Conservation (phyloP, 2,113 vertebrate species). For the Brachypodius melanocephalos region DNA sequence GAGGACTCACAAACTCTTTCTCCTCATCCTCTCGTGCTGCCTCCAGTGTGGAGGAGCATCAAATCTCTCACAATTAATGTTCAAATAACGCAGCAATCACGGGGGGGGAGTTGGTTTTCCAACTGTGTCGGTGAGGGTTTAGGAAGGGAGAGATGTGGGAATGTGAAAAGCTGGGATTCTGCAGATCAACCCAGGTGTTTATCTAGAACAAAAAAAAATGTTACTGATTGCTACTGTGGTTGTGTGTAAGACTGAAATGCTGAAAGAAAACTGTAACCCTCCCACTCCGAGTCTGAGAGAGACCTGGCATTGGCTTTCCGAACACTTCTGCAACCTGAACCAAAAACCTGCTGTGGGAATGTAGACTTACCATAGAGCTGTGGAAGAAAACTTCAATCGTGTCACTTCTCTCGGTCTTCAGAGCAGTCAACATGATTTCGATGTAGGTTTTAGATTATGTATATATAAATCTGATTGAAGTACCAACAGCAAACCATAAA, state of each 20-base stretch:
- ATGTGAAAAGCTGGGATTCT: neutral
- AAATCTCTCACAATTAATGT: neutral
- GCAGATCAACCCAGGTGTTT: neutral
- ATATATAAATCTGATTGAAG: conserved; percentile 45
- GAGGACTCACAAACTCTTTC: neutral
- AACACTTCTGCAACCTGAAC: conserved; percentile 35
- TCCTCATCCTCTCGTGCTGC: neutral
- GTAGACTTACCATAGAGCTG: conserved; percentile 24
- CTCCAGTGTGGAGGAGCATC: neutral
- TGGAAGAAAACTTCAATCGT: conserved; percentile 19
- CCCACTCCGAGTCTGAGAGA: neutral
- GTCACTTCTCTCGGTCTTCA: conserved; percentile 45
- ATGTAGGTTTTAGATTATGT: conserved; percentile 56
- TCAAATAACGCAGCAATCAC: rapidly evolving
- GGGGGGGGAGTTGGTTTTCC: neutral
- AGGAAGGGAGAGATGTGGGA: neutral
- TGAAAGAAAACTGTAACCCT: neutral
- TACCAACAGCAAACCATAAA: conserved; percentile 54
- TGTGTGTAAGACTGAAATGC: neutral
- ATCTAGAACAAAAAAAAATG: neutral
- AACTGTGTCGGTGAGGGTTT: neutral
- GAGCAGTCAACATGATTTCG: conserved; percentile 46
- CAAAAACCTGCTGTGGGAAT: conserved; percentile 37
- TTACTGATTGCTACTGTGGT: neutral
- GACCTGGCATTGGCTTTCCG: conserved; percentile 3